Evolutionary conservation across 2,888 invertebrate genomes (phyloP).

Genomic region (Griposia aprilina): DNA sequence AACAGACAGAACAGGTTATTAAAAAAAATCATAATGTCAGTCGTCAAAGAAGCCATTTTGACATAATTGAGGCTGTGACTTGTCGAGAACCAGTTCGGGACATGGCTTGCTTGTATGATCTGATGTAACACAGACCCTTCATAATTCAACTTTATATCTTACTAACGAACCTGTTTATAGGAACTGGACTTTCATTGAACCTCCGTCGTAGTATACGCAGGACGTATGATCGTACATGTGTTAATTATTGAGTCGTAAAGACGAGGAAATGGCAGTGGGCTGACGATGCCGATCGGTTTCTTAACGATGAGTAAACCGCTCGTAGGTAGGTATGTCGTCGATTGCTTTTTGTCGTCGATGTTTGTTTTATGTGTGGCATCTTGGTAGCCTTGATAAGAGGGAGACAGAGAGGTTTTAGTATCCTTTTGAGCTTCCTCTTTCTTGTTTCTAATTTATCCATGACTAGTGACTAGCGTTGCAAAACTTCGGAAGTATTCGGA

Average conservation of each 20-base stretch:
- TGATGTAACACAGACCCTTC: constrained; percentile 6
- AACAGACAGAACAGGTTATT: not conserved
- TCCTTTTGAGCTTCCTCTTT: not conserved
- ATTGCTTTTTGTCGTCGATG: constrained; percentile 19
- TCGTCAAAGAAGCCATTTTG: constrained; percentile 8
- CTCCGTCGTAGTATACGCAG: not conserved
- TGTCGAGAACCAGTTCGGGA: constrained; percentile 16
- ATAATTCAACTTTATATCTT: not conserved
- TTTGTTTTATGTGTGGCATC: constrained; percentile 24
- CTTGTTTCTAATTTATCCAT: not conserved
- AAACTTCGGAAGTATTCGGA: too few relatives aligned
- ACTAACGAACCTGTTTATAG: constrained; percentile 23
- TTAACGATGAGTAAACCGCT: constrained; percentile 41
- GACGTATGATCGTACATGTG: constrained; percentile 34
- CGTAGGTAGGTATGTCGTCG: not conserved
- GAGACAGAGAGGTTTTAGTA: not conserved
- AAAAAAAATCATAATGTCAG: not conserved
- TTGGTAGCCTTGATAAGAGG: not conserved
- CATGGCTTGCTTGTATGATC: not conserved
- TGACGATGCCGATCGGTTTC: constrained; percentile 35
- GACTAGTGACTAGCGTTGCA: too few relatives aligned
- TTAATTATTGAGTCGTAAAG: constrained; percentile 55
- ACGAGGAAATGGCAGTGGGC: constrained; percentile 45
- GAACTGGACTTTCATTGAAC: constrained; percentile 26
- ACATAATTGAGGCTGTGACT: not conserved